Evolutionary conservation across 2,888 invertebrate species (phyloP).

Genomic region (Aporophyla lueneburgensis): DNA sequence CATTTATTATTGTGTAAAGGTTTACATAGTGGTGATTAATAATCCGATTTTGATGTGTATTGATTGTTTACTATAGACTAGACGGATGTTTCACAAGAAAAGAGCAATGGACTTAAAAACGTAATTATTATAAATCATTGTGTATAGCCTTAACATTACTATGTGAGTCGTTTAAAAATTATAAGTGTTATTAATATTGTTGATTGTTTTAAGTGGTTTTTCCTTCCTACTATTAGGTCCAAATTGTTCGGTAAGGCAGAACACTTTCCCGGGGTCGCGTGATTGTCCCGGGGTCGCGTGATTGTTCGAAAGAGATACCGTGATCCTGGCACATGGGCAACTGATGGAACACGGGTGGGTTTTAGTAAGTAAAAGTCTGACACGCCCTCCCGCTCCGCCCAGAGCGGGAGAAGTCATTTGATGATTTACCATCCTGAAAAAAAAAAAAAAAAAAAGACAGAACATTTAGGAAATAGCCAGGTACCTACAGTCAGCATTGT

Average conservation of each 20-base stretch:
- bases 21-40: conserved; percentile 20
- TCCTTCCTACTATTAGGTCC: conserved; percentile 22
- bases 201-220: conserved; percentile 30
- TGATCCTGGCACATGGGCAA: no score
- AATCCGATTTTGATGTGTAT: conserved; percentile 22
- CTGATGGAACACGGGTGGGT: no score
- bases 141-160: conserved; percentile 30
- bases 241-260: not conserved
- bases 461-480: not conserved
- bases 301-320: no score
- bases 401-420: no score
- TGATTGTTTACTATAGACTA: conserved; percentile 21
- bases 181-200: conserved; percentile 55
- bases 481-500: not conserved
- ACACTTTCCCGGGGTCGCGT: no score
- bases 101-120: conserved; percentile 30
- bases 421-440: no score
- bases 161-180: conserved; percentile 48
- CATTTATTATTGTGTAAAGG: conserved; percentile 49
- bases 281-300: no score
- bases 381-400: no score
- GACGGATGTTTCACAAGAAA: not conserved
- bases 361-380: no score
- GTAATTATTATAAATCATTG: conserved; percentile 22
- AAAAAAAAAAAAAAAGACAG: no score